These are phyloP conservation scores for Drosophila tsacasi DNA, from an alignment of 1,140 invertebrate genomes.

Conservation along the genomic window DNA sequence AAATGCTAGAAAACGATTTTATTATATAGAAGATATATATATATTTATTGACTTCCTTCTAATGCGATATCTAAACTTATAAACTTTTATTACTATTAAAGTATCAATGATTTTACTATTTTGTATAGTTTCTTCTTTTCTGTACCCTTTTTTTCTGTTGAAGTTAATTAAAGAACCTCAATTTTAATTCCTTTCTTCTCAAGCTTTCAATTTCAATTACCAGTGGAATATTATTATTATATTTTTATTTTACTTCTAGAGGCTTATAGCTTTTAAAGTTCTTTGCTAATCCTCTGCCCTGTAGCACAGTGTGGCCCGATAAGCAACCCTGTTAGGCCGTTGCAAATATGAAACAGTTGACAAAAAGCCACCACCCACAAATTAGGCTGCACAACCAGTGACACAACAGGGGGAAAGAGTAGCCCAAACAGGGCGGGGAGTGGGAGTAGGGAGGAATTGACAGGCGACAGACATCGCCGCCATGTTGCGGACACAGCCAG, in stretches of 20 bases:
- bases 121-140: not conserved
- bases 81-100: not conserved
- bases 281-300: not conserved
- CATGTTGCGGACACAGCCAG: constrained; percentile 23
- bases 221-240: no score
- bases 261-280: not conserved
- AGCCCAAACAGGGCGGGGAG: not conserved
- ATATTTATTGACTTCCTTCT: no score
- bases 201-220: not conserved
- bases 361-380: constrained; percentile 82
- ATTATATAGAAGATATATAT: not conserved
- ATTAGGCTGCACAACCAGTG: constrained; percentile 67
- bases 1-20: not conserved
- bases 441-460: constrained; percentile 20
- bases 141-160: not conserved
- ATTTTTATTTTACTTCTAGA: not conserved
- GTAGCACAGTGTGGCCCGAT: constrained; percentile 47
- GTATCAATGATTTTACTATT: not conserved
- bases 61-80: not conserved
- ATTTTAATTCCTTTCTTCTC: not conserved
- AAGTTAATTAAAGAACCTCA: no score
- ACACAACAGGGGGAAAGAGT: constrained; percentile 4
- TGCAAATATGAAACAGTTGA: constrained; percentile 77
- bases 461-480: constrained; percentile 43
- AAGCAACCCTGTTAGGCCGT: constrained; percentile 52